Percentiles rank a stretch among this genome's conserved stretches.
Conservation (phyloP, 2,888 invertebrate species). For the Cerceris rybyensis region DNA sequence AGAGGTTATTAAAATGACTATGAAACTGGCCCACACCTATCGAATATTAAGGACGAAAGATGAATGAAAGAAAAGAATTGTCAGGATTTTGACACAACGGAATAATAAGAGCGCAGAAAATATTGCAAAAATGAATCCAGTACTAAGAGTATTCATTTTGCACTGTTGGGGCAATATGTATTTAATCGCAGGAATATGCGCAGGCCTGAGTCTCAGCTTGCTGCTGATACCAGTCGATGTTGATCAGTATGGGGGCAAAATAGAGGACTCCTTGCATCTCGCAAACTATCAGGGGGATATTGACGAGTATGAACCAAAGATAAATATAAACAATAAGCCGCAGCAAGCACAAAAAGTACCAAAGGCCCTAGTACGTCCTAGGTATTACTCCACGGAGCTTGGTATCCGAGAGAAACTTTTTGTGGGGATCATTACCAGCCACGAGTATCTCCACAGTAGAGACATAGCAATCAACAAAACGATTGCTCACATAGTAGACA, state of each 20-base stretch:
- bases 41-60: background rate
- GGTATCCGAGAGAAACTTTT: constrained; percentile 95
- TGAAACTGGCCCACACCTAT: too few species aligned
- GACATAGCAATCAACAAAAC: constrained; percentile 95
- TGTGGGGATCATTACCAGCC: constrained; percentile 91
- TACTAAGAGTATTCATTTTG: constrained; percentile 73
- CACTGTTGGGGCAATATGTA: constrained; percentile 83
- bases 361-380: constrained; percentile 89
- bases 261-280: constrained; percentile 56
- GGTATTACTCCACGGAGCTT: constrained; percentile 97
- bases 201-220: constrained; percentile 84
- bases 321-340: constrained; percentile 82
- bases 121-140: constrained; percentile 63
- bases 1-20: too few species aligned
- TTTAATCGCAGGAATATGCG: constrained; percentile 84
- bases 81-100: background rate
- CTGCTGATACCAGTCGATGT: constrained; percentile 83
- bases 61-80: background rate
- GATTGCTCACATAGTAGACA: constrained; percentile 91
- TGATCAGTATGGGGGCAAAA: constrained; percentile 69
- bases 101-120: background rate
- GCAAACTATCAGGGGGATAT: constrained; percentile 62
- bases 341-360: constrained; percentile 82
- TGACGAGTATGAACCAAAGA: constrained; percentile 82
- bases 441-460: constrained; percentile 87